A percentile compares a stretch with the other conserved stretches of the same genome.
These are phyloP conservation scores for Orchesellides sinensis DNA, from an alignment of 2,888 invertebrate genomes.

Conservation along the genomic window DNA sequence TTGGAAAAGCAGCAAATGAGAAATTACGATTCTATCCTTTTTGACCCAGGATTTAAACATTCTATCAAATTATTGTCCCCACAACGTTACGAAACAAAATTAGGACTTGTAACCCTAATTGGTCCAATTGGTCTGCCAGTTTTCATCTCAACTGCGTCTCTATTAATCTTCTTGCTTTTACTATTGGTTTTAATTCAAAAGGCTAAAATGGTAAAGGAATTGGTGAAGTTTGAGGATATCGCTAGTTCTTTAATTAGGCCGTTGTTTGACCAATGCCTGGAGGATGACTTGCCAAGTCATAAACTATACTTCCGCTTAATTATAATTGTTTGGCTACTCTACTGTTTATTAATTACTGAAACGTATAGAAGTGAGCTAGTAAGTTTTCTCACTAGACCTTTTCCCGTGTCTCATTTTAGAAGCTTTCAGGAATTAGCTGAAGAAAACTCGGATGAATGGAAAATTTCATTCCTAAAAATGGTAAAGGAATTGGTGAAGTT, in stretches of 20 bases:
- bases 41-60: not conserved
- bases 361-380: constrained; percentile 14
- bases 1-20: not conserved
- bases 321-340: not conserved
- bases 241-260: constrained; percentile 25
- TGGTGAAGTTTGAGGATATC: not conserved
- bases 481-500: not conserved
- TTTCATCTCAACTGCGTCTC: not conserved
- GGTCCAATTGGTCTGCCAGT: constrained; percentile 37
- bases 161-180: not conserved
- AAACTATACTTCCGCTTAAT: not conserved
- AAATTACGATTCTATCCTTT: not conserved
- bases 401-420: not conserved
- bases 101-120: constrained; percentile 8
- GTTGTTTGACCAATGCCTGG: constrained; percentile 50
- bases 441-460: not conserved
- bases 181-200: not conserved
- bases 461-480: not conserved
- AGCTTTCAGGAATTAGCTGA: not conserved
- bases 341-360: constrained; percentile 4
- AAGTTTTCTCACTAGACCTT: not conserved
- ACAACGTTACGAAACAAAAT: not conserved
- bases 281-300: not conserved
- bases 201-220: not conserved
- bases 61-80: constrained; percentile 27